These are phyloP conservation scores for Pipistrellus nathusii DNA, from an alignment of 2,797 vertebrate species.

Conservation along the genomic window DNA sequence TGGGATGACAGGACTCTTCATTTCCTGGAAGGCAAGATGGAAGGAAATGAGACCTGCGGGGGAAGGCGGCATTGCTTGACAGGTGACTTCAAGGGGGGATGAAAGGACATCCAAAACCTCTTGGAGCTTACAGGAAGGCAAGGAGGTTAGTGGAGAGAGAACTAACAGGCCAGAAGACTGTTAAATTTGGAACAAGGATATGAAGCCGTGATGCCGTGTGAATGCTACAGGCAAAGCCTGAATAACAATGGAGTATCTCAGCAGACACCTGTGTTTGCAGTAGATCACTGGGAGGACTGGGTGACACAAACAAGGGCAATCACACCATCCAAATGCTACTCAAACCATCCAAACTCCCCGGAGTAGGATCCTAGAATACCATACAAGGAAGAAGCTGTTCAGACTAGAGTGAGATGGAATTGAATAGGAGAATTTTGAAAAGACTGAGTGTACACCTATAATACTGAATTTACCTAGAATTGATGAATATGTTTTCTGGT, in stretches of 20 bases:
- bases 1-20: too few species aligned
- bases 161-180: too few species aligned
- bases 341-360: too few species aligned
- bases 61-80: neutral
- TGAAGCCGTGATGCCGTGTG: too few species aligned
- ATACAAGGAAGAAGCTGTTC: neutral
- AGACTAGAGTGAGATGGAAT: rapidly evolving
- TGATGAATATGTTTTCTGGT: neutral
- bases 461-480: neutral
- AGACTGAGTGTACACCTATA: neutral
- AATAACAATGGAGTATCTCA: neutral
- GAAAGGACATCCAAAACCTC: rapidly evolving
- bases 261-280: neutral
- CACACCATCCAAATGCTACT: neutral
- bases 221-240: neutral
- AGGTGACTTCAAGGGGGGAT: neutral
- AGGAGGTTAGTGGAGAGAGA: neutral
- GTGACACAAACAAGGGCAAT: neutral
- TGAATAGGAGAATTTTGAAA: neutral
- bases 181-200: neutral
- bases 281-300: rapidly evolving
- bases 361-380: neutral
- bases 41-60: neutral
- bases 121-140: neutral
- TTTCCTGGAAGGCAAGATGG: neutral